Evolutionary conservation across 2,113 vertebrate genomes (phyloP), one percentile per base, ranked within the genome.

Genomic region (Trachemys scripta): DNA sequence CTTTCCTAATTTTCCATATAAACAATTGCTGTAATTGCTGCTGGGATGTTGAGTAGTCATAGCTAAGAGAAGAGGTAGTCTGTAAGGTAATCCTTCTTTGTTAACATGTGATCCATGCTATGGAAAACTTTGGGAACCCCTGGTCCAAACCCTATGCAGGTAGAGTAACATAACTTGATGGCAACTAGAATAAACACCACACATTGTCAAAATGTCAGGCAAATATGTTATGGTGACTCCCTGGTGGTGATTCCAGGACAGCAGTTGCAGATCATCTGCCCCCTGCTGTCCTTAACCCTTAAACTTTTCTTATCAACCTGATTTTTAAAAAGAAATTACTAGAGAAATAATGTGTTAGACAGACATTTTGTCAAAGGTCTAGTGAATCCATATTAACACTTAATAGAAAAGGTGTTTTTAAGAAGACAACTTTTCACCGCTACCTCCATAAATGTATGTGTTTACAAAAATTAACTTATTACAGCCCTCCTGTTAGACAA

Each of bases 1-100:
- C 89, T 95, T 96, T 75, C 45, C 57, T 95, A 86, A 95, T 97
- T 96, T 95, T 91, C 83, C 65, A 59, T 94, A 88, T 59, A 92
- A 85, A 72, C 78, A 85, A 83, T 82, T 53, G 82, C 87, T 86
- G 83, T 88, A 90, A 29, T 24, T 78, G 50, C 65, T 81, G 82
- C 90, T 83, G 84, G 81, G 93, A 65, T 24, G 19, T 92, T 88
- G 13, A 88, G 0, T 89, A 83, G 90, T 95, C 92, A 82, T 14
- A 29, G 80, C 54, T 27, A 84, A 38, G 82, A 87, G 69, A 79
- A 29, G 80, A 85, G 59, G 51, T 27, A 78, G 19, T 31, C 75
- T 16, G 1, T 9, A 72, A 50, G 78, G 54, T 93, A 93, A 54
- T 54, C 69, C 84, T 42, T 47, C 45, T 82, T 29, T 65, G 38